phyloP scores from a whole-genome alignment of 2,888 invertebrate species.

The Philhelius pedissequus region DNA sequence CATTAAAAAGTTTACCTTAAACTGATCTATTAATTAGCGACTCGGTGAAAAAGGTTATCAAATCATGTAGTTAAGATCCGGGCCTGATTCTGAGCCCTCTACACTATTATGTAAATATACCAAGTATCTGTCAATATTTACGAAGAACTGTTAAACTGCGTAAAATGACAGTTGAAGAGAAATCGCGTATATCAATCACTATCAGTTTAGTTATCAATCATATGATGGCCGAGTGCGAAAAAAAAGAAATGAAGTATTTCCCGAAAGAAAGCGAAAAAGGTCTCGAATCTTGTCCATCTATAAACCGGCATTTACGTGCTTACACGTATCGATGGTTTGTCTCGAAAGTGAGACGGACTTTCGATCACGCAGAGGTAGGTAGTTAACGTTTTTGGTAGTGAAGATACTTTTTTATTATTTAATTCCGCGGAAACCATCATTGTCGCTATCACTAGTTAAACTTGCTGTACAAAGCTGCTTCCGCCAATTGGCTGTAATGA shows the following conservation, averaged over 20 bases:
- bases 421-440: slow-evolving; percentile 25
- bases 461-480: slow-evolving; percentile 7
- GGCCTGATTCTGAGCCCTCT: neutral
- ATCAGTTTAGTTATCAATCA: neutral
- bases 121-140: neutral
- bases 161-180: slow-evolving; percentile 28
- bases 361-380: slow-evolving; percentile 52
- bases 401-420: slow-evolving; percentile 10
- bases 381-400: slow-evolving; percentile 40
- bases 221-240: neutral
- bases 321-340: slow-evolving; percentile 23
- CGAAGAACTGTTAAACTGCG: slow-evolving; percentile 12
- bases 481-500: neutral
- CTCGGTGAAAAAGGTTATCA: neutral
- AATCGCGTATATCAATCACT: slow-evolving; percentile 39
- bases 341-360: slow-evolving; percentile 53
- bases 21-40: slow-evolving; percentile 59
- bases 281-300: slow-evolving; percentile 11
- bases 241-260: neutral
- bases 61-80: slow-evolving; percentile 37
- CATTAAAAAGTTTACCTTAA: slow-evolving; percentile 7
- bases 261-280: slow-evolving; percentile 56
- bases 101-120: slow-evolving; percentile 53
- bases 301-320: slow-evolving; percentile 1
- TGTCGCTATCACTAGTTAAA: neutral